Conservation (phyloP, 2,113 vertebrate genomes). For the Sebastes fasciatus region DNA sequence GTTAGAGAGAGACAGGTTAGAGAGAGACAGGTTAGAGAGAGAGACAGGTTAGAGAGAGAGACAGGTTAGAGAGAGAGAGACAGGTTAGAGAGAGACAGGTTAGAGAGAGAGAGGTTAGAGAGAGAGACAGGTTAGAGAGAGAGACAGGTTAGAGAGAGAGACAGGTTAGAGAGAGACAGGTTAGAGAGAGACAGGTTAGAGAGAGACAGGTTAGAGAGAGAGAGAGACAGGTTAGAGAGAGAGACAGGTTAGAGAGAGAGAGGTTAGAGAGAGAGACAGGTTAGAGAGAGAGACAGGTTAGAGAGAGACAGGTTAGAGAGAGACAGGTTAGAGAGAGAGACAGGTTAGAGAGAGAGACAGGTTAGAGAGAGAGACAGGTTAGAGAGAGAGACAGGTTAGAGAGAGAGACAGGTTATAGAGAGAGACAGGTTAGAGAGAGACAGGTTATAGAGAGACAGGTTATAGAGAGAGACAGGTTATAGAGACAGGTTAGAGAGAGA, state of each 20-base stretch:
- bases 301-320: too few species aligned
- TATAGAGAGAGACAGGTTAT: too few species aligned
- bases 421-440: not conserved
- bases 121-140: not conserved
- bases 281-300: not conserved
- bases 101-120: constrained; percentile 10
- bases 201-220: constrained; percentile 13
- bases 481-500: too few species aligned
- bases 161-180: not conserved
- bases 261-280: constrained; percentile 16
- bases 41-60: not conserved
- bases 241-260: not conserved
- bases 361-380: not conserved
- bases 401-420: not conserved
- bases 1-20: not conserved
- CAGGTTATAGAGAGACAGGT: too few species aligned
- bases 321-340: constrained; percentile 20
- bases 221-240: not conserved
- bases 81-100: not conserved
- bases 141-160: constrained; percentile 3
- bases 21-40: not conserved
- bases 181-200: too few species aligned
- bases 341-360: not conserved
- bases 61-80: constrained; percentile 20
- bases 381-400: too few species aligned